Base-by-base conservation (phyloP, 1,140 invertebrate genomes). In the Hormaphis cornu region DNA sequence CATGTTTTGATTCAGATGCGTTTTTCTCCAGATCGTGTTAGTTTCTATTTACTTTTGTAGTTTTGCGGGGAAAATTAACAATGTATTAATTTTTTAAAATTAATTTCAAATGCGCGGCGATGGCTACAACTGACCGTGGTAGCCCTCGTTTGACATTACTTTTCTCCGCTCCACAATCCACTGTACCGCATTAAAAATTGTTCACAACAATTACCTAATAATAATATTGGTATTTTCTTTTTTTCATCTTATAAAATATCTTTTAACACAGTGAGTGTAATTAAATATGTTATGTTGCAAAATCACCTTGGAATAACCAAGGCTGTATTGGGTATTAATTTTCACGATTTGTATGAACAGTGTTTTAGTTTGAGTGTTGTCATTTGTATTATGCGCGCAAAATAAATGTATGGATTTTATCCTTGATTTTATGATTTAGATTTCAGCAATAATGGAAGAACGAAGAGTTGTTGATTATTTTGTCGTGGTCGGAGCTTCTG, bases 401-500 rank as follows among this genome's bases (percentile, higher is more conserved):
- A n/a, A n/a, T n/a, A n/a, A n/a, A n/a, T n/a, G n/a, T n/a, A n/a
- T n/a, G n/a, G n/a, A n/a, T n/a, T n/a, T n/a, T n/a, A n/a, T n/a
- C n/a, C n/a, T n/a, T n/a, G n/a, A n/a, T n/a, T n/a, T n/a, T n/a
- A n/a, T n/a, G n/a, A 18, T 61, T 22, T 33, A 61, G 33, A 28
- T 35, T 53, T 42, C 10, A 59, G 16, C 8, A 58, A 79, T 71
- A 72, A 91, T 91, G 89, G 89, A 91, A 75, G 89, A 91, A 74
- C 81, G 87, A 75, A 82, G 87, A 78, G 87, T 92, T 56, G 89
- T 88, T 20, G 89, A 99, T 81, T 98, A 98, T 81, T 98, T 99
- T 84, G 94, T 99, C 70, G 89, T 99, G 42, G 95, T 95, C 76
- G 96, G 96, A 18, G 81, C 98, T 75, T 89, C 91, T 10, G 84